Percentiles rank a stretch among this genome's conserved stretches.
These are phyloP conservation scores for Hyposoter didymator DNA, from an alignment of 2,888 invertebrate genomes.

Conservation along the genomic window DNA sequence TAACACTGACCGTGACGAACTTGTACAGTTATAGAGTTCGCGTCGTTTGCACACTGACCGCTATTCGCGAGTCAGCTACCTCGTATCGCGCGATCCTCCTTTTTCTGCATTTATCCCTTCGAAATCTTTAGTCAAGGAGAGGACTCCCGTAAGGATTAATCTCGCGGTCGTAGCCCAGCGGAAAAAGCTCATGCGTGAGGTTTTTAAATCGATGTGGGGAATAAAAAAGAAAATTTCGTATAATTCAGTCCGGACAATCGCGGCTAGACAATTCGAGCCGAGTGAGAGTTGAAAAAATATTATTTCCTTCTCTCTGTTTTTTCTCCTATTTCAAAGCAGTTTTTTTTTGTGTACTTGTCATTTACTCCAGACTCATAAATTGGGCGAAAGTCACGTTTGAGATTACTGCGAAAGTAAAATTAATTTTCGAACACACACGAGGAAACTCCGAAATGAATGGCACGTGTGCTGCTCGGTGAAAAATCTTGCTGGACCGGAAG, in stretches of 20 bases:
- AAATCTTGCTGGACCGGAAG: neutral
- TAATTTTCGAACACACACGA: neutral
- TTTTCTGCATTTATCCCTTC: neutral
- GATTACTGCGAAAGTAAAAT: slow-evolving; percentile 12
- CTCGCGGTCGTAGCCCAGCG: neutral
- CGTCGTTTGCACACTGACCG: slow-evolving; percentile 67
- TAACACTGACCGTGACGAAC: slow-evolving; percentile 69
- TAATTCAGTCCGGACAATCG: neutral
- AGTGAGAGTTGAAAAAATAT: slow-evolving; percentile 9
- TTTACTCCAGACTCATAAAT: slow-evolving; percentile 27
- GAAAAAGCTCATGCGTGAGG: neutral
- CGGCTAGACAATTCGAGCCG: neutral
- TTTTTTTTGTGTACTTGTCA: neutral
- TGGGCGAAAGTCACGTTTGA: slow-evolving; percentile 14
- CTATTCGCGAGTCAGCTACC: slow-evolving; percentile 59
- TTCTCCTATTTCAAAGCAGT: neutral
- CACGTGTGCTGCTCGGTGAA: neutral
- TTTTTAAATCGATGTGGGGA: neutral
- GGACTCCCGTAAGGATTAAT: neutral
- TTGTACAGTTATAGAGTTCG: slow-evolving; percentile 70
- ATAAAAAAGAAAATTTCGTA: slow-evolving; percentile 13
- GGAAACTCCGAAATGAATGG: neutral
- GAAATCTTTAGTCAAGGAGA: neutral
- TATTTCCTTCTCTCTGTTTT: neutral
- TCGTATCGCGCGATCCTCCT: slow-evolving; percentile 28